A percentile compares a stretch with the other conserved stretches of the same genome.
Conservation (phyloP, 2,888 invertebrate genomes). For the Rhagium mordax region DNA sequence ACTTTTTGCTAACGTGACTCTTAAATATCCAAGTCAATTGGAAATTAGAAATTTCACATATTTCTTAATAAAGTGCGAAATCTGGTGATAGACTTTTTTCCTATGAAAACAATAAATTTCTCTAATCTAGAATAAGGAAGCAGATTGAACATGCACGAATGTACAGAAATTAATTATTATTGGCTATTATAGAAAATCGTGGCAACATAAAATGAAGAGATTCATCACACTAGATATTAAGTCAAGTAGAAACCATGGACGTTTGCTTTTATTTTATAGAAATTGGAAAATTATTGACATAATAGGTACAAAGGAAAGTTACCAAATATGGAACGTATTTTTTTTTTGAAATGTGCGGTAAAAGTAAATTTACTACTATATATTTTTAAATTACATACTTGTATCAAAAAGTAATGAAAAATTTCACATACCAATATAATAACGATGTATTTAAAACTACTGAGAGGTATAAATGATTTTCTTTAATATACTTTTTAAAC, state of each 20-base stretch:
- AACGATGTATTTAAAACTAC: background rate
- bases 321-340: conserved; percentile 21
- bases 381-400: background rate
- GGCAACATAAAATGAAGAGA: conserved; percentile 23
- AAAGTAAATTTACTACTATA: background rate
- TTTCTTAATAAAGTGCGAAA: conserved; percentile 7
- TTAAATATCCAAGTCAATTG: background rate
- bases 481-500: too few relatives aligned
- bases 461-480: background rate
- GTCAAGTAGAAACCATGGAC: conserved; percentile 12
- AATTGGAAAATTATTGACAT: conserved; percentile 4
- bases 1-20: background rate
- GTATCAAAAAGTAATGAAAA: background rate
- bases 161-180: conserved; percentile 24
- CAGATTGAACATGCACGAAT: background rate
- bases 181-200: conserved; percentile 27
- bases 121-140: conserved; percentile 8
- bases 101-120: conserved; percentile 1
- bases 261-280: conserved; percentile 23
- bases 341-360: conserved; percentile 3
- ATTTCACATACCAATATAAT: background rate
- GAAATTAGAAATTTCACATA: background rate
- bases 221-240: conserved; percentile 28
- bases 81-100: conserved; percentile 9
- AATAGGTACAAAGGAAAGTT: background rate